A percentile compares a stretch with the other conserved stretches of the same genome.
Conservation (phyloP, 1,140 invertebrate species). For the Euschistus heros region DNA sequence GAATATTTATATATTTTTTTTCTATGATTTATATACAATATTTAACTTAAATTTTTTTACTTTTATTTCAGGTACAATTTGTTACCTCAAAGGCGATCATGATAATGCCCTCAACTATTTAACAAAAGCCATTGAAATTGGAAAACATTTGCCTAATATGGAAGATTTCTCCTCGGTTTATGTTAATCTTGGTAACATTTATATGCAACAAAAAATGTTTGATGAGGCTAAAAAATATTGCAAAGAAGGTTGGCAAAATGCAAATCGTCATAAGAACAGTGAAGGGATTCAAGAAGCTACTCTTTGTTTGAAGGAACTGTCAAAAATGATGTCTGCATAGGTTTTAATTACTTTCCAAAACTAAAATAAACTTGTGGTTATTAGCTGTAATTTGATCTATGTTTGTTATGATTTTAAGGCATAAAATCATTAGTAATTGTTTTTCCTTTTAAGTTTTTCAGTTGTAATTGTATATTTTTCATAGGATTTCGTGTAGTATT, state of each 20-base stretch:
- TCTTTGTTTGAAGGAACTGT: constrained; percentile 43
- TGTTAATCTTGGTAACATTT: constrained; percentile 73
- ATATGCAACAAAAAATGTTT: constrained; percentile 56
- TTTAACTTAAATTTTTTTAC: no score
- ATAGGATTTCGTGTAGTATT: no score
- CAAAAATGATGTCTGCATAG: constrained; percentile 11
- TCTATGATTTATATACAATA: no score
- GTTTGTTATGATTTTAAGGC: no score
- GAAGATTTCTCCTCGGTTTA: constrained; percentile 59
- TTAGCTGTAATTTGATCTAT: no score
- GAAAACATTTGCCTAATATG: constrained; percentile 48
- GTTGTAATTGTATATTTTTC: no score
- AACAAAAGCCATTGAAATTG: constrained; percentile 55
- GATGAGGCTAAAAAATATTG: constrained; percentile 61
- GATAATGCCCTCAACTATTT: constrained; percentile 60
- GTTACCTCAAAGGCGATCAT: constrained; percentile 50
- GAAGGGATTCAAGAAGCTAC: constrained; percentile 54
- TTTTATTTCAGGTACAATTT: constrained; percentile 44
- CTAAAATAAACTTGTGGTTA: no score
- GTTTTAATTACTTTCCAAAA: not conserved
- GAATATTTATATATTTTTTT: no score
- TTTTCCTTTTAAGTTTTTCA: no score
- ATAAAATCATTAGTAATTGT: no score
- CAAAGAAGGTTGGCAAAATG: constrained; percentile 55
- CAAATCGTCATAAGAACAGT: constrained; percentile 49